phyloP scores from a whole-genome alignment of 2,113 vertebrate species.

The Etheostoma cragini region DNA sequence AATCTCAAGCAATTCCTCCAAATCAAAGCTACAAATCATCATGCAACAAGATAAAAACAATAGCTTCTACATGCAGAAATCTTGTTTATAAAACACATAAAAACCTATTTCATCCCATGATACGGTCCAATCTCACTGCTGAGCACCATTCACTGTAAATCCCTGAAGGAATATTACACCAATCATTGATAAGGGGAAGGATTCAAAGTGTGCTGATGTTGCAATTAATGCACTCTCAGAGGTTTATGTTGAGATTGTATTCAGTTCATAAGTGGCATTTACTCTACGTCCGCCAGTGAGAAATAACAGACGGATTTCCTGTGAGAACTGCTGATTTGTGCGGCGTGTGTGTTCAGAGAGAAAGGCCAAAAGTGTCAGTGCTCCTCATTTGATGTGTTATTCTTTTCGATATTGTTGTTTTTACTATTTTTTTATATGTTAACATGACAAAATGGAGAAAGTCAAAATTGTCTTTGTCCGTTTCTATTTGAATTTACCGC shows the following conservation, averaged over 20 bases:
- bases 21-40: background rate
- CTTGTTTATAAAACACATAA: background rate
- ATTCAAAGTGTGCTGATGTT: conserved; percentile 31
- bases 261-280: conserved; percentile 31
- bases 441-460: background rate
- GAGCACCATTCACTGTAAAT: conserved; percentile 11
- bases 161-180: conserved; percentile 27
- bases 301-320: conserved; percentile 25
- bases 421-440: background rate
- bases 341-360: conserved; percentile 6
- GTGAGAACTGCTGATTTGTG: conserved; percentile 10
- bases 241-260: conserved; percentile 41
- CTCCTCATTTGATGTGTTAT: background rate
- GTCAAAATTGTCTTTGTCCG: background rate
- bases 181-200: conserved; percentile 28
- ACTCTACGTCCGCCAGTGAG: conserved; percentile 3
- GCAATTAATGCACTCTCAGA: conserved; percentile 29
- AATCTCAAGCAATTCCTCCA: background rate
- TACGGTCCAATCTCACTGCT: conserved; percentile 8
- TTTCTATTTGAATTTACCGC: background rate
- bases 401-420: background rate
- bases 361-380: background rate
- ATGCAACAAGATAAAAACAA: background rate
- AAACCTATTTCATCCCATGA: background rate
- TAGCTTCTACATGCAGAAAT: background rate